These are phyloP conservation scores for Eristalis pertinax DNA, from an alignment of 2,888 invertebrate genomes.

Conservation along the genomic window DNA sequence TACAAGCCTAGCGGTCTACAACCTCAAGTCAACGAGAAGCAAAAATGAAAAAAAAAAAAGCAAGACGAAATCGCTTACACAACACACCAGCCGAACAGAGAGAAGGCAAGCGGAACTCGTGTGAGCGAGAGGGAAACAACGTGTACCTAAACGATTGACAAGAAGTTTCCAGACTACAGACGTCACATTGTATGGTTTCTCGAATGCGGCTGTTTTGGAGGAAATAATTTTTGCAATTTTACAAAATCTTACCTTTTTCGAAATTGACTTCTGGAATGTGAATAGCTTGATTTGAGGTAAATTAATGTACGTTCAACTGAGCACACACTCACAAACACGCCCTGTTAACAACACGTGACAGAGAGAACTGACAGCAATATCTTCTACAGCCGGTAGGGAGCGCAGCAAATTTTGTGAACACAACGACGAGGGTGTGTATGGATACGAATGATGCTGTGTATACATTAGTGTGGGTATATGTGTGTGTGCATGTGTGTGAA, in stretches of 20 bases:
- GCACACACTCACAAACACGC: conserved; percentile 40
- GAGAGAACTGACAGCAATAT: conserved; percentile 52
- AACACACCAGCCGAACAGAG: neutral
- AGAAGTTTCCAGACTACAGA: neutral
- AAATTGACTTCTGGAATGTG: neutral
- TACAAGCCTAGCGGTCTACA: conserved; percentile 13
- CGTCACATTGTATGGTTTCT: neutral
- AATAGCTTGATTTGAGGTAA: neutral
- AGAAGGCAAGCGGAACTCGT: neutral
- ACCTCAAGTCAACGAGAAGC: neutral
- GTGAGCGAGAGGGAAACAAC: neutral
- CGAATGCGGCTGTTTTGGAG: neutral
- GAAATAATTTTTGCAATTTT: neutral
- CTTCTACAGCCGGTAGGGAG: conserved; percentile 51
- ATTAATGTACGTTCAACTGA: neutral
- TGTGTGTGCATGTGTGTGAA: neutral
- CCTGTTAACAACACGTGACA: conserved; percentile 47
- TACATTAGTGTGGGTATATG: neutral
- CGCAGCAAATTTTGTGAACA: conserved; percentile 31
- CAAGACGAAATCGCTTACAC: conserved; percentile 14
- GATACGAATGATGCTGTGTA: neutral
- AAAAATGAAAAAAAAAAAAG: neutral
- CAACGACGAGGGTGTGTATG: neutral
- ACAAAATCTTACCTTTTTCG: conserved; percentile 3
- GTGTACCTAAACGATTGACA: neutral